Evolutionary conservation across 2,113 vertebrate species (phyloP).

Genomic region (Theristicus caerulescens): DNA sequence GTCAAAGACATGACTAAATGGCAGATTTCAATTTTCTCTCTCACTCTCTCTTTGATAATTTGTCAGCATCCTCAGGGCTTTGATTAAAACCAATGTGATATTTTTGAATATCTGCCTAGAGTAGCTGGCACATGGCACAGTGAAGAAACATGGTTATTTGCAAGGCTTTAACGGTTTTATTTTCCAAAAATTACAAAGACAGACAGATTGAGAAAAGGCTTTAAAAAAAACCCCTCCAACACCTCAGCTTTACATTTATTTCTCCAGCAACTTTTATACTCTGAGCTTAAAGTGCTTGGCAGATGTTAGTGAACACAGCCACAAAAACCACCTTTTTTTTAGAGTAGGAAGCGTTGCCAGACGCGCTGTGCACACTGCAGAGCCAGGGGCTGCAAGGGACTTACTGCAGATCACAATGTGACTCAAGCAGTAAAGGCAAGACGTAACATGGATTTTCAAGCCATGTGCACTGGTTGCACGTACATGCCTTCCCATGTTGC

Average conservation of each 20-base stretch:
- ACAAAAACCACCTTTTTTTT: neutral
- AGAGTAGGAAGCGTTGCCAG: neutral
- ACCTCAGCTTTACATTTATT: constrained; percentile 16
- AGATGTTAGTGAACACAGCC: neutral
- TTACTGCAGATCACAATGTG: neutral
- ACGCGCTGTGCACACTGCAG: fast-evolving
- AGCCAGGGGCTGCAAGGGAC: fast-evolving
- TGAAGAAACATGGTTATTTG: neutral
- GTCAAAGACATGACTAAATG: constrained; percentile 33
- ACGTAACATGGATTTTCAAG: neutral
- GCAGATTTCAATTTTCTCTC: constrained; percentile 49
- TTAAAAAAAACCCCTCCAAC: neutral
- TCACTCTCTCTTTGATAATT: constrained; percentile 29
- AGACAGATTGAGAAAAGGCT: constrained; percentile 17
- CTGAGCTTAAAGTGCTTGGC: neutral
- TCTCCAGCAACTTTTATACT: constrained; percentile 1
- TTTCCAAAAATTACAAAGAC: neutral
- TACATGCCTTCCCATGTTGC: fast-evolving
- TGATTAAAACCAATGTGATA: constrained; percentile 47
- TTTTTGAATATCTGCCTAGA: constrained; percentile 55
- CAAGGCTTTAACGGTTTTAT: constrained; percentile 36
- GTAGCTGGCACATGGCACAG: constrained; percentile 18
- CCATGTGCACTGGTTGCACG: neutral
- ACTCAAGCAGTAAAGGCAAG: neutral
- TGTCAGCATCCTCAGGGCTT: constrained; percentile 46